These are phyloP conservation scores for Calyptomena viridis DNA, from an alignment of 2,113 vertebrate genomes.

Conservation along the genomic window DNA sequence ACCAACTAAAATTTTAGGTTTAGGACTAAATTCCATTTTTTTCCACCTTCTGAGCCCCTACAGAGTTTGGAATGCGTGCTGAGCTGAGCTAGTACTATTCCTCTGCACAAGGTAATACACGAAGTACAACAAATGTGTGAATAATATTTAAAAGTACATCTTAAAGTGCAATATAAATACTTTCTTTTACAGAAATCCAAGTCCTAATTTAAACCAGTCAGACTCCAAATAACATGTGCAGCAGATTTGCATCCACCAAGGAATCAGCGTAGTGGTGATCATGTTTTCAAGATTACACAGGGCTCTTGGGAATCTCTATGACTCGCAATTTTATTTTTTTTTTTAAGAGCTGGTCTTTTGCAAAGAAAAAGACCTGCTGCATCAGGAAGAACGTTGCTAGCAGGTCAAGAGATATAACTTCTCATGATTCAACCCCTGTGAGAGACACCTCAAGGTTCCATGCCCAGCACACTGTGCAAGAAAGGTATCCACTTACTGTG, in stretches of 20 bases:
- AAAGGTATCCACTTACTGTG: background rate
- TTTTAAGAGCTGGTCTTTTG: background rate
- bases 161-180: background rate
- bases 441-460: background rate
- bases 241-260: background rate
- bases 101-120: background rate
- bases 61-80: background rate
- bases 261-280: background rate
- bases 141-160: background rate
- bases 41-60: background rate
- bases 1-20: background rate
- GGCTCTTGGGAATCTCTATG: background rate
- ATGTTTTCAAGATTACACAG: background rate
- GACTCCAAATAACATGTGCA: background rate
- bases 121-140: background rate
- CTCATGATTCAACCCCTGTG: background rate
- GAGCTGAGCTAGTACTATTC: background rate
- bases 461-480: background rate
- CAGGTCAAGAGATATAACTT: background rate
- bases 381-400: background rate
- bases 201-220: background rate
- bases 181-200: background rate
- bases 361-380: background rate
- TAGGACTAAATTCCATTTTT: background rate
- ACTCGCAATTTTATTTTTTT: background rate